Conservation (phyloP, 1,140 invertebrate species). For the Odontomachus brunneus region DNA sequence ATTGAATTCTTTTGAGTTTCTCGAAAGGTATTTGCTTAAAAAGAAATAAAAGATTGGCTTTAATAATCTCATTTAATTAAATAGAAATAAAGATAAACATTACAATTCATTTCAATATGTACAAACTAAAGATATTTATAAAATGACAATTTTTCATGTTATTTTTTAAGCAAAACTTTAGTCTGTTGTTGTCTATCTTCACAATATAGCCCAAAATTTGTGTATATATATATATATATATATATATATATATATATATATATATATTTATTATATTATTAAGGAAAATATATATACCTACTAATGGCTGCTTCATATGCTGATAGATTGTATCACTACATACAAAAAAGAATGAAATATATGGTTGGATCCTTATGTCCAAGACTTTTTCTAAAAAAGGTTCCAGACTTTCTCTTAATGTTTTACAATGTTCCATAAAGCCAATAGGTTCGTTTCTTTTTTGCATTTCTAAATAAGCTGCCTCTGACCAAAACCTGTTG, state of each 20-base stretch:
- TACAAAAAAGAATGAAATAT: slow-evolving; percentile 70
- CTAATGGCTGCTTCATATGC: slow-evolving; percentile 20
- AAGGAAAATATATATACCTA: not conserved
- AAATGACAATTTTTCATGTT: not conserved
- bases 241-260: too few species aligned
- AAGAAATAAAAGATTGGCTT: slow-evolving; percentile 10
- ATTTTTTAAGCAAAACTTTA: too few species aligned
- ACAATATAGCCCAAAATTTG: not conserved
- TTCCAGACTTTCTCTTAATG: too few species aligned
- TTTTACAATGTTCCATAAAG: not conserved
- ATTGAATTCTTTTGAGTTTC: slow-evolving; percentile 62
- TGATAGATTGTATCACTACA: not conserved
- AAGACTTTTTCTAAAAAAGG: not conserved
- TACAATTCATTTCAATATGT: not conserved
- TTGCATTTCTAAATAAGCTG: slow-evolving; percentile 70
- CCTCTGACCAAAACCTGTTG: slow-evolving; percentile 79
- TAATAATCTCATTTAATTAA: slow-evolving; percentile 3
- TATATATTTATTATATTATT: not conserved
- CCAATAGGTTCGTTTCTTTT: slow-evolving; percentile 59
- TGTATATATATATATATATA: not conserved
- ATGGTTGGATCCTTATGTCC: slow-evolving; percentile 76
- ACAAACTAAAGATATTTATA: not conserved
- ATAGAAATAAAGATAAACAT: not conserved
- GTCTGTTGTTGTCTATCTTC: not conserved
- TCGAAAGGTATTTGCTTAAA: slow-evolving; percentile 67